Base-by-base conservation (phyloP, 2,888 invertebrate species). In the Baccha elongata region DNA sequence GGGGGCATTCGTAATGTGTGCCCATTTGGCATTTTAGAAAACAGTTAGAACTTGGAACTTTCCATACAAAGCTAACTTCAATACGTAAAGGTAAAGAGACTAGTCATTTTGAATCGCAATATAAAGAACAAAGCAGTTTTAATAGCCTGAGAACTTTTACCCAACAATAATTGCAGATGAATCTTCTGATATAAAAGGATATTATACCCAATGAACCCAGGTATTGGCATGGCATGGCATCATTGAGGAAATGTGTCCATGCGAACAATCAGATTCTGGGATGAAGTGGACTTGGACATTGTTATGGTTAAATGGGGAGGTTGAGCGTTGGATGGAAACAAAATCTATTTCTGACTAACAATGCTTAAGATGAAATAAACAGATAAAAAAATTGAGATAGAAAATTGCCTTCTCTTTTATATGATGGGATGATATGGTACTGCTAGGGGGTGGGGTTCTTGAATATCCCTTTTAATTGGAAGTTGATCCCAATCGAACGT, bases 401-500 rank as follows among this genome's bases (percentile, higher is more conserved):
- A 76, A 78, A 78, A 83, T 83, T 78, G 78, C 83, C 78, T 83
- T 83, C 64, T 68, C 53, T 15, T 7, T 46, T 4, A 46, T 21
- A 64, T 46, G 40, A 17, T 42, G 60, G 29, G 42, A 46, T 46
- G 42, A 8, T 44, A 42, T 44, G 15, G 37, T 13, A 5, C 37
- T 40, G 37, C n/a, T n/a, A n/a, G n/a, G n/a, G n/a, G n/a, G n/a
- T n/a, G 15, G 40, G 53, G 13, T 8, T 40, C 11, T 26, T 60
- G 78, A 73, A 83, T 78, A 83, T 83, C 72, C 78, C 72, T 83
- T 83, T 83, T 83, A 83, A 83, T 83, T 78, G 78, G 83, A 83
- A 83, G 78, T 83, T 83, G 78, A 83, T 83, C 78, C 83, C 72
- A 68, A 78, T 78, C 72, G 83, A 78, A 72, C 83, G 72, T 73